Evolutionary conservation across 2,797 vertebrate species (phyloP).

Genomic region (Falco concolor): DNA sequence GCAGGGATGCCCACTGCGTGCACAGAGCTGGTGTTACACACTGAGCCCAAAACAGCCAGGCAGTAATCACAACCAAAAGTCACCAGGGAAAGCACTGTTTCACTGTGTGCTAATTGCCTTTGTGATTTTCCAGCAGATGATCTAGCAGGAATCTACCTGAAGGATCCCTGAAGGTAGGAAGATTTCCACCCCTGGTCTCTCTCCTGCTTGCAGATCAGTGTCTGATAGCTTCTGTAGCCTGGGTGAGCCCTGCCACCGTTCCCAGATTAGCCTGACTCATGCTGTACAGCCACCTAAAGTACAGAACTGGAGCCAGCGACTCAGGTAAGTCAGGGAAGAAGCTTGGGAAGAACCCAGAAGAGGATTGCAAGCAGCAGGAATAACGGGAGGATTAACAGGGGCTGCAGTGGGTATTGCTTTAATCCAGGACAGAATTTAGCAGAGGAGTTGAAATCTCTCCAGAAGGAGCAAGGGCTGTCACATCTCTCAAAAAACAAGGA

Average conservation of each 20-base stretch:
- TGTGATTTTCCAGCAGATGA: neutral
- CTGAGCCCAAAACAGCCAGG: accelerated
- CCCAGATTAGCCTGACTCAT: neutral
- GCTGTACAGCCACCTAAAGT: neutral
- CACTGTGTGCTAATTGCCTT: neutral
- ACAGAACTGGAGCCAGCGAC: neutral
- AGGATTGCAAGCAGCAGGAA: neutral
- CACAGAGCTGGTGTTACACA: neutral
- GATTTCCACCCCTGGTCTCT: neutral
- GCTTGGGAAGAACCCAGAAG: neutral
- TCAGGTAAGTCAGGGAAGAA: neutral
- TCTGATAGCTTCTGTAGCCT: neutral
- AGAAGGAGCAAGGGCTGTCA: neutral
- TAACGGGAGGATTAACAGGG: neutral
- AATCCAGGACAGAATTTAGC: neutral
- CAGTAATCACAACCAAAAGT: neutral
- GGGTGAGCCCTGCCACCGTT: neutral
- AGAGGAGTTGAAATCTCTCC: neutral
- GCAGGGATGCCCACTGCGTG: neutral
- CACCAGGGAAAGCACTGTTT: neutral
- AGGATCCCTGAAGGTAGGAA: neutral
- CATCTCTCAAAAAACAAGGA: neutral
- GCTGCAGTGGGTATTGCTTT: neutral
- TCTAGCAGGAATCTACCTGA: neutral
- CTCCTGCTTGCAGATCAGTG: neutral